Conservation (phyloP, 2,888 invertebrate genomes). For the Dysmachus trigonus region DNA sequence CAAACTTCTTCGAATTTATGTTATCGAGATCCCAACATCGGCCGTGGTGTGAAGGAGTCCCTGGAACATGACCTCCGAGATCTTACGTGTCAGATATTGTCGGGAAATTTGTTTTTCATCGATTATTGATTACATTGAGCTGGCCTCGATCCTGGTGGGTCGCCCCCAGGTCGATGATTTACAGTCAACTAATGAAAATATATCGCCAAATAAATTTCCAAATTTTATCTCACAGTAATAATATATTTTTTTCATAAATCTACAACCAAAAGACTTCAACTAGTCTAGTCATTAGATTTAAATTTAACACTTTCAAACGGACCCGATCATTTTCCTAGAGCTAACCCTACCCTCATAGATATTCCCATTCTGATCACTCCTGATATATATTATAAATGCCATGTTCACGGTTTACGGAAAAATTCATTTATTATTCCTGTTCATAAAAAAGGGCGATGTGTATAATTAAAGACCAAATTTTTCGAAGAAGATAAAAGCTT, state of each 20-base stretch:
- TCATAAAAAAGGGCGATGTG: too few species aligned
- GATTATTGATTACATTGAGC: conserved; percentile 21
- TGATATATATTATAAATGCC: too few species aligned
- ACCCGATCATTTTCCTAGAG: too few species aligned
- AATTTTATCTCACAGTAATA: neutral
- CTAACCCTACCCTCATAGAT: too few species aligned
- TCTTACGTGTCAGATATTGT: conserved; percentile 27
- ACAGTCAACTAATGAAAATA: neutral
- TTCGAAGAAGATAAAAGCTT: too few species aligned
- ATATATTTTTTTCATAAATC: neutral
- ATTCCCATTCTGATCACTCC: too few species aligned
- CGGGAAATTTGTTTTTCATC: conserved; percentile 37
- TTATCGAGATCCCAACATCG: conserved; percentile 29
- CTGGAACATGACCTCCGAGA: conserved; percentile 28
- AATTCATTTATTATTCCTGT: too few species aligned
- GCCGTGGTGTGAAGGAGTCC: conserved; percentile 9
- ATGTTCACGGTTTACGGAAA: too few species aligned
- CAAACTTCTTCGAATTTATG: conserved; percentile 26
- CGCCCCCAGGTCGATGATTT: neutral
- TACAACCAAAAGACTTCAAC: too few species aligned
- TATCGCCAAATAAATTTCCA: neutral
- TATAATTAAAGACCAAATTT: too few species aligned
- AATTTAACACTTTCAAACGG: too few species aligned
- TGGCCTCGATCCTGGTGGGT: conserved; percentile 27
- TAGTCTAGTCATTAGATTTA: too few species aligned